phyloP scores from a whole-genome alignment of 1,140 invertebrate genomes.

The Wasmannia auropunctata region DNA sequence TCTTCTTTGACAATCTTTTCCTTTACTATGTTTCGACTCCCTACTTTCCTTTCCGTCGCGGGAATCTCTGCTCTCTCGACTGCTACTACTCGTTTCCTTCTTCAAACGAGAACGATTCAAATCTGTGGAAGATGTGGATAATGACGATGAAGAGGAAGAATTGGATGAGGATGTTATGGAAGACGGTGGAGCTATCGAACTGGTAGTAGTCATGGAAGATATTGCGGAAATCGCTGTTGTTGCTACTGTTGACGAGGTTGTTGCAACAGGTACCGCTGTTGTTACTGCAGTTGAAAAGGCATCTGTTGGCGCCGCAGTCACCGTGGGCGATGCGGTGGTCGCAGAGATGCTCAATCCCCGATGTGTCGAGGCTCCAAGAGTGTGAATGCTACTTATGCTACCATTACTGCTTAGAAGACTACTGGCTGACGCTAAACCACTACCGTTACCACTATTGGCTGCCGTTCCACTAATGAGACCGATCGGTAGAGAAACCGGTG shows the following conservation, averaged over 20 bases:
- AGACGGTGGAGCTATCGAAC: conserved; percentile 63
- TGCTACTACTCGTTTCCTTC: conserved; percentile 59
- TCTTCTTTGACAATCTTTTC: conserved; percentile 77
- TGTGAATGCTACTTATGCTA: conserved; percentile 71
- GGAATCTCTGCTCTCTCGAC: conserved; percentile 71
- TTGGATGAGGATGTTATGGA: conserved; percentile 66
- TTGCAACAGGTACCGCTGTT: conserved; percentile 50
- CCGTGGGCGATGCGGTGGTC: neutral
- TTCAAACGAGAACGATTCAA: conserved; percentile 59
- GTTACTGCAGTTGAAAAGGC: conserved; percentile 53
- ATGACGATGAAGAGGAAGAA: conserved; percentile 62
- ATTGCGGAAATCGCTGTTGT: conserved; percentile 64
- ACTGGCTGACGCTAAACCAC: conserved; percentile 69
- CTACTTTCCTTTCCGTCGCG: conserved; percentile 74
- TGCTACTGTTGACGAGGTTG: conserved; percentile 53
- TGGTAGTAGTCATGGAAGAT: conserved; percentile 63
- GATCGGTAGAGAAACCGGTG: conserved; percentile 81
- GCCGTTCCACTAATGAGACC: conserved; percentile 62
- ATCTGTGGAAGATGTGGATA: conserved; percentile 67
- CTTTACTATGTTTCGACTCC: conserved; percentile 78
- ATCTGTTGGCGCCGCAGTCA: neutral
- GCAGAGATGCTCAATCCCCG: conserved; percentile 63
- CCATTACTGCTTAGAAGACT: conserved; percentile 70
- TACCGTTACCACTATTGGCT: conserved; percentile 69
- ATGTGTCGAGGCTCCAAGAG: conserved; percentile 74